phyloP scores from a whole-genome alignment of 2,113 vertebrate species.

The Oncorhynchus nerka region DNA sequence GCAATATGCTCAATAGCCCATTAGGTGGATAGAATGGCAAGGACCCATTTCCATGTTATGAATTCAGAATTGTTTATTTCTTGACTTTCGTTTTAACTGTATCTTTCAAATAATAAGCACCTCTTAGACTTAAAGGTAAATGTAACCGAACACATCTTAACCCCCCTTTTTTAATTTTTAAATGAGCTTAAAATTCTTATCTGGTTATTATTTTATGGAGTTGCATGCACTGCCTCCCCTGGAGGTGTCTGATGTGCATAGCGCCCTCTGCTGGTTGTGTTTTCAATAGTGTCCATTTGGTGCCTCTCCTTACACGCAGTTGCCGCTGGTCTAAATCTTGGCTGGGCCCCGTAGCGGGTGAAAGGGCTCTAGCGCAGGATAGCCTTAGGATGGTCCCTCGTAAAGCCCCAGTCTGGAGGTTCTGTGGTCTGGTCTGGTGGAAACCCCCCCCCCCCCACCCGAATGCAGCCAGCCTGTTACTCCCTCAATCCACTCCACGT shows the following conservation, averaged over 20 bases:
- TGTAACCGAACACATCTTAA: conserved; percentile 76
- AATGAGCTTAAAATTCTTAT: conserved; percentile 26
- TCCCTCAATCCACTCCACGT: conserved; percentile 69
- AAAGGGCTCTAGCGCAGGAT: conserved; percentile 93
- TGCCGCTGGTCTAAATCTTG: conserved; percentile 93
- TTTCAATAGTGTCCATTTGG: conserved; percentile 93
- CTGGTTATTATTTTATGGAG: conserved; percentile 77
- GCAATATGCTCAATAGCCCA: conserved; percentile 8
- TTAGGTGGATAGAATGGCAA: conserved; percentile 28
- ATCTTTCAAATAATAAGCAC: conserved; percentile 31
- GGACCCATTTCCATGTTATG: background rate
- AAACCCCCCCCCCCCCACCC: conserved; percentile 39
- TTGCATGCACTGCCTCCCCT: conserved; percentile 69
- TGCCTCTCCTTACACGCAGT: conserved; percentile 92
- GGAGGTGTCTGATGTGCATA: conserved; percentile 71
- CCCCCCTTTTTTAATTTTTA: conserved; percentile 71
- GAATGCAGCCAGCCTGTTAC: conserved; percentile 63
- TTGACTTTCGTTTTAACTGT: conserved; percentile 17
- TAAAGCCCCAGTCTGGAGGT: conserved; percentile 73
- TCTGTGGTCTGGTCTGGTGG: conserved; percentile 72
- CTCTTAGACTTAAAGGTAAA: conserved; percentile 44
- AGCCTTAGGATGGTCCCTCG: conserved; percentile 83
- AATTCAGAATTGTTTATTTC: background rate
- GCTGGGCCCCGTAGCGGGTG: conserved; percentile 83
- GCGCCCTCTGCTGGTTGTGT: conserved; percentile 84